Conservation (phyloP, 2,888 invertebrate species). For the Euzetes globulus region DNA sequence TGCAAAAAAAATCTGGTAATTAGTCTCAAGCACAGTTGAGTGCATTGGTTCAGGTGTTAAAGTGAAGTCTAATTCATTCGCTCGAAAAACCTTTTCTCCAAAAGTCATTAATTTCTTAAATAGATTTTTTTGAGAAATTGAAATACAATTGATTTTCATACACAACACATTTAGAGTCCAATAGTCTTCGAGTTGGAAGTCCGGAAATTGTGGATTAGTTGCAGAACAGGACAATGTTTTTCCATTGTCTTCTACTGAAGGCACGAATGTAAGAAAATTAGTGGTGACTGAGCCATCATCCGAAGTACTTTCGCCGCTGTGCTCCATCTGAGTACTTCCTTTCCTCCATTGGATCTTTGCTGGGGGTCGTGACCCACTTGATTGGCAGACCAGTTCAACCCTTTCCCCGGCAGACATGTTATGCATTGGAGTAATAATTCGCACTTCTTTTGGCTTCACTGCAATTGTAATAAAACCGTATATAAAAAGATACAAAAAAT, state of each 20-base stretch:
- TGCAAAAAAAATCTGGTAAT: too few species aligned
- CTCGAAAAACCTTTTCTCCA: too few species aligned
- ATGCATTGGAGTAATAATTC: conserved; percentile 38
- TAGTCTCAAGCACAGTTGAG: too few species aligned
- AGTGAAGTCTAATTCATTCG: too few species aligned
- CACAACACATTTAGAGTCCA: conserved; percentile 42
- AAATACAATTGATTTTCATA: conserved; percentile 31
- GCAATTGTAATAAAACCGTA: background rate
- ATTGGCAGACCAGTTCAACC: conserved; percentile 40
- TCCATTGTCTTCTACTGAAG: conserved; percentile 40
- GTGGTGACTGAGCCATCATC: conserved; percentile 40
- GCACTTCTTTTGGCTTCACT: conserved; percentile 42
- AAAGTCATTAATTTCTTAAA: background rate
- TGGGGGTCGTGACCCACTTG: conserved; percentile 41
- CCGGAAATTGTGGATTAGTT: conserved; percentile 40
- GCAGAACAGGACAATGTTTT: conserved; percentile 40
- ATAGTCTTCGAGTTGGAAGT: conserved; percentile 40
- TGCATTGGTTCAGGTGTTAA: too few species aligned
- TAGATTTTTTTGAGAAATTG: background rate
- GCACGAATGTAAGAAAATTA: conserved; percentile 38
- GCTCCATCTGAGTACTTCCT: conserved; percentile 28
- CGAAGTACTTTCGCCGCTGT: conserved; percentile 39
- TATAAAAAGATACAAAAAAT: too few species aligned
- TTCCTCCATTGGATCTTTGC: conserved; percentile 42
- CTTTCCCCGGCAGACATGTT: conserved; percentile 38